These are phyloP conservation scores for Pterophyllum scalare DNA, from an alignment of 2,113 vertebrate species.

Conservation along the genomic window DNA sequence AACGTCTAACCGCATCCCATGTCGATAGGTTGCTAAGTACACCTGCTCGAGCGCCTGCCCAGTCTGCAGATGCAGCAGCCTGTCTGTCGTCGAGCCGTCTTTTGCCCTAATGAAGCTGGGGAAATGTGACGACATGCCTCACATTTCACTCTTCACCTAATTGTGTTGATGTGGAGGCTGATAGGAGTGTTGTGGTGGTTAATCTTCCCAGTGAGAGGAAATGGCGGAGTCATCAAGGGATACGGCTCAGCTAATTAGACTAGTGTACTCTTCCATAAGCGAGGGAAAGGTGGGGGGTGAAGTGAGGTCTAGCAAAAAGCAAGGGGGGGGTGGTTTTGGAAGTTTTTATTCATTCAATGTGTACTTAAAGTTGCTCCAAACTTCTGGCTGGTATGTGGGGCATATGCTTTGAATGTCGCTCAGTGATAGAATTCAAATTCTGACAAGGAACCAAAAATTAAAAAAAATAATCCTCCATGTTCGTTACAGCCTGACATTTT, in stretches of 20 bases:
- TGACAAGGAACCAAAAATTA: slow-evolving; percentile 15
- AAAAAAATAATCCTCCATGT: background rate
- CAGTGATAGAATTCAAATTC: slow-evolving; percentile 23
- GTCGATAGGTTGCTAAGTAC: slow-evolving; percentile 44
- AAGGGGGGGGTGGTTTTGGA: background rate
- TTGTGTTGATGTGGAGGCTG: slow-evolving; percentile 62
- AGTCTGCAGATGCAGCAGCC: slow-evolving; percentile 40
- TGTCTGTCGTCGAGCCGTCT: slow-evolving; percentile 51
- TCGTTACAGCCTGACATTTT: slow-evolving; percentile 46
- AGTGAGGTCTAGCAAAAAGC: background rate
- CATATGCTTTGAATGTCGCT: slow-evolving; percentile 16
- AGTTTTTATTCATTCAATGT: slow-evolving; percentile 20
- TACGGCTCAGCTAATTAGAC: slow-evolving; percentile 61
- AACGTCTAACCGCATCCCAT: slow-evolving; percentile 43
- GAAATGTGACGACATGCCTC: slow-evolving; percentile 56
- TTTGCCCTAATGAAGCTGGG: slow-evolving; percentile 56
- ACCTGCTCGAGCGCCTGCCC: slow-evolving; percentile 56
- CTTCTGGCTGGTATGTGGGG: slow-evolving; percentile 9
- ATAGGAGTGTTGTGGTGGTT: slow-evolving; percentile 53
- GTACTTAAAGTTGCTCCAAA: slow-evolving; percentile 9
- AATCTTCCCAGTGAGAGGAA: slow-evolving; percentile 61
- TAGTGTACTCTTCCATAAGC: slow-evolving; percentile 33
- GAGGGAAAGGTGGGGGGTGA: slow-evolving; percentile 13
- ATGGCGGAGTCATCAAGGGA: slow-evolving; percentile 61
- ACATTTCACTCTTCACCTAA: slow-evolving; percentile 66